These are phyloP conservation scores for Drusus annulatus DNA, from an alignment of 1,140 invertebrate genomes.

Conservation along the genomic window DNA sequence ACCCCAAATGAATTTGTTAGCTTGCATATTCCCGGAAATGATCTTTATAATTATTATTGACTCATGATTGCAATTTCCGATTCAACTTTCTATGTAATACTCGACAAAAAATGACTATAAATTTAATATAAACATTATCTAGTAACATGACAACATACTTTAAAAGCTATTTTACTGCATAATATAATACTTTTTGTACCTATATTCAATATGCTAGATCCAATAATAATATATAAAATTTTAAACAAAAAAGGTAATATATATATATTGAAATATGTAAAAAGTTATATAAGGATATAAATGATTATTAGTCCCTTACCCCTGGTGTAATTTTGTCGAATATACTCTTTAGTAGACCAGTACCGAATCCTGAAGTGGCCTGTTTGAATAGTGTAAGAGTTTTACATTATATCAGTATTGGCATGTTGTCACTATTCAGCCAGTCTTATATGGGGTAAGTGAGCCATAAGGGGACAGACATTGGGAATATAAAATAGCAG, in stretches of 20 bases:
- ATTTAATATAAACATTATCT: conserved; percentile 21
- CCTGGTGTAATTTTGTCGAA: conserved; percentile 74
- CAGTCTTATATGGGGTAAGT: conserved; percentile 1
- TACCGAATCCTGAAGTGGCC: conserved; percentile 72
- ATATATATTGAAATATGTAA: conserved; percentile 45
- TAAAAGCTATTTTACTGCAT: conserved; percentile 38
- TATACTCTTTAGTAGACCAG: conserved; percentile 74
- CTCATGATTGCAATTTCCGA: conserved; percentile 24
- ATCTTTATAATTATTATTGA: neutral
- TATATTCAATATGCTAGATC: conserved; percentile 39
- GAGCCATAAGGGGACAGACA: conserved; percentile 15
- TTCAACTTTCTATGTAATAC: conserved; percentile 34
- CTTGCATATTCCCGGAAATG: no score
- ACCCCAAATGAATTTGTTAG: no score
- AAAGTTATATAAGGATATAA: conserved; percentile 45
- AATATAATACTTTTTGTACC: conserved; percentile 24
- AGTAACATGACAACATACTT: conserved; percentile 39
- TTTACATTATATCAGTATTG: conserved; percentile 34
- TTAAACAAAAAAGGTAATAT: conserved; percentile 17
- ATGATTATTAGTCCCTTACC: conserved; percentile 66
- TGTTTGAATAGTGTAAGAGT: conserved; percentile 61
- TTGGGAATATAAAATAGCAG: conserved; percentile 24
- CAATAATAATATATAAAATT: conserved; percentile 23
- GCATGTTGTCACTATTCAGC: conserved; percentile 44
- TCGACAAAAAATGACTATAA: conserved; percentile 12